Conservation (phyloP, 2,888 invertebrate genomes). For the Microctonus hyperodae region DNA sequence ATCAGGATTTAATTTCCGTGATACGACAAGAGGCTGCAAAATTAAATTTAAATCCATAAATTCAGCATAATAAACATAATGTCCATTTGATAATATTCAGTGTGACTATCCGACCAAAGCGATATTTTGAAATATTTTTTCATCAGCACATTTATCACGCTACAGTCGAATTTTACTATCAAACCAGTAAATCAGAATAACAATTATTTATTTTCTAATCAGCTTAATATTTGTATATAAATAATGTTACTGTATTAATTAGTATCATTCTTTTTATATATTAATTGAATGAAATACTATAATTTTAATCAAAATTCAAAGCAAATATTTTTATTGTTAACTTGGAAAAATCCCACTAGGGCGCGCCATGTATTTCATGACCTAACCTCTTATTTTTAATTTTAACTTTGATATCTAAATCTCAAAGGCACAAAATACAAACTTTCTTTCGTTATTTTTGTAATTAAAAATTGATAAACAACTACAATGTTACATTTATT, state of each 20-base stretch:
- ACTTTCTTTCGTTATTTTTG: too few relatives aligned
- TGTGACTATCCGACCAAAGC: slow-evolving; percentile 2
- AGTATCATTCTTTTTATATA: background rate
- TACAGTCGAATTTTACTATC: background rate
- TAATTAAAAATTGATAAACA: too few relatives aligned
- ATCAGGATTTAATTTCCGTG: slow-evolving; percentile 88
- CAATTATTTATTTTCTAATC: slow-evolving; percentile 15
- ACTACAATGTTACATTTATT: too few relatives aligned
- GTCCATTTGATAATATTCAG: too few relatives aligned
- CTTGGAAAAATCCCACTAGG: too few relatives aligned
- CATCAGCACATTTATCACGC: background rate
- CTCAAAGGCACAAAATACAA: too few relatives aligned
- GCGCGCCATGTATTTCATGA: too few relatives aligned
- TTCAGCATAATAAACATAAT: background rate
- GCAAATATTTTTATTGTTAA: too few relatives aligned
- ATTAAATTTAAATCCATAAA: slow-evolving; percentile 68
- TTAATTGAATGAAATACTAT: too few relatives aligned
- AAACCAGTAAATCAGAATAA: slow-evolving; percentile 11
- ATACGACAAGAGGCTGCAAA: slow-evolving; percentile 89
- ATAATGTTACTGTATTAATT: background rate
- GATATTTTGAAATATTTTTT: slow-evolving; percentile 10
- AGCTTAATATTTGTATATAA: slow-evolving; percentile 2
- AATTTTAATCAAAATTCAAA: background rate
- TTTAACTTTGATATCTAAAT: too few relatives aligned
- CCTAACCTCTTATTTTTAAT: too few relatives aligned